phyloP scores from a whole-genome alignment of 2,113 vertebrate genomes.

The Leucoraja erinaceus region DNA sequence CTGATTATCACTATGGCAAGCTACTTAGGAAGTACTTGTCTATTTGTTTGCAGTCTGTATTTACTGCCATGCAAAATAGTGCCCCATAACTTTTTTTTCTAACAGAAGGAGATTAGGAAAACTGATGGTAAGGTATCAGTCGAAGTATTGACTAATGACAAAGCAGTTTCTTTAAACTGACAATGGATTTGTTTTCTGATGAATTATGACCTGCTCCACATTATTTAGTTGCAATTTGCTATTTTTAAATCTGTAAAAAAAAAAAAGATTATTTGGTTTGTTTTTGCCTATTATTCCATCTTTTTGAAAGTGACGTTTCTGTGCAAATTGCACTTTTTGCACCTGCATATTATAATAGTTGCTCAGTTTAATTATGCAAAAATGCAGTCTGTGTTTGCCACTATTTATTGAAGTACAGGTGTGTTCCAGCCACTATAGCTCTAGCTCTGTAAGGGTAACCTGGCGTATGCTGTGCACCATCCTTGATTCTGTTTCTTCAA shows the following conservation, averaged over 20 bases:
- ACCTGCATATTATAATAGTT: constrained; percentile 14
- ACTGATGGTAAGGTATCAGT: constrained; percentile 37
- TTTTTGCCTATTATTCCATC: constrained; percentile 29
- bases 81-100: constrained; percentile 37
- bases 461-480: constrained; percentile 85
- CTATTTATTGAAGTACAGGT: constrained; percentile 84
- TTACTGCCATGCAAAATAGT: constrained; percentile 32
- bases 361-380: constrained; percentile 54
- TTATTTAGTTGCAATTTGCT: constrained; percentile 33
- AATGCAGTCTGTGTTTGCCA: constrained; percentile 76
- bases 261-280: constrained; percentile 8
- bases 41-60: constrained; percentile 27
- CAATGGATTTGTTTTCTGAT: constrained; percentile 27
- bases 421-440: constrained; percentile 81
- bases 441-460: constrained; percentile 84
- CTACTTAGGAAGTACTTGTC: not conserved
- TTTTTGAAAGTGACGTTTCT: constrained; percentile 35
- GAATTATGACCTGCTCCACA: constrained; percentile 20
- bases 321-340: constrained; percentile 10
- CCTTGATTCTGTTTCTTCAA: constrained; percentile 88
- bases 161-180: constrained; percentile 22
- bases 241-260: not conserved
- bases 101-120: constrained; percentile 33
- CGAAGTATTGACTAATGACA: constrained; percentile 6
- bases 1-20: constrained; percentile 7